These are phyloP conservation scores for Microtus montanus DNA, from an alignment of 2,113 vertebrate species.

Conservation along the genomic window DNA sequence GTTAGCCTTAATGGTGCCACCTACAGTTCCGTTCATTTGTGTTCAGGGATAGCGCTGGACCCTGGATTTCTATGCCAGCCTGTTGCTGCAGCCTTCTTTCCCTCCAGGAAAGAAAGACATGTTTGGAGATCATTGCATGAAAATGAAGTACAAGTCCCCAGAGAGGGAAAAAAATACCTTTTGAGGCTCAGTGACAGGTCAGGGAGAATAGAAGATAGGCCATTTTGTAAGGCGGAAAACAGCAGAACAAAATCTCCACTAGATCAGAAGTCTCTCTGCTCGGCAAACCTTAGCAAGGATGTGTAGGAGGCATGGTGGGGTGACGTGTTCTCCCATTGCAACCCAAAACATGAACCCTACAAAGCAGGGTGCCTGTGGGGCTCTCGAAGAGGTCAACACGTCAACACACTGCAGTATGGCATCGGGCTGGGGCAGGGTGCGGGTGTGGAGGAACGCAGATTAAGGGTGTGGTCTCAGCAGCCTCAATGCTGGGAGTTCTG, in stretches of 20 bases:
- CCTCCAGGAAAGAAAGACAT: background rate
- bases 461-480: no score
- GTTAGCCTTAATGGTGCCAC: background rate
- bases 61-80: background rate
- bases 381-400: background rate
- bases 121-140: background rate
- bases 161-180: background rate
- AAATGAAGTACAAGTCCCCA: background rate
- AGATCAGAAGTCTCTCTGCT: background rate
- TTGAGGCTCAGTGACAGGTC: background rate
- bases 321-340: background rate
- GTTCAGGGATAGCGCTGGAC: background rate
- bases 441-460: no score
- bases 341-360: background rate
- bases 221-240: background rate
- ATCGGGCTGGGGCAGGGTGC: no score
- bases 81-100: background rate
- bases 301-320: background rate
- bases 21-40: background rate
- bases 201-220: background rate
- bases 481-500: no score
- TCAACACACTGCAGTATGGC: fast-evolving
- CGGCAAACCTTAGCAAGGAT: background rate
- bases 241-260: background rate
- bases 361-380: background rate